Percentiles rank a stretch among this genome's conserved stretches.
phyloP scores from a whole-genome alignment of 2,888 invertebrate species.

The Metopia argyrocephala region DNA sequence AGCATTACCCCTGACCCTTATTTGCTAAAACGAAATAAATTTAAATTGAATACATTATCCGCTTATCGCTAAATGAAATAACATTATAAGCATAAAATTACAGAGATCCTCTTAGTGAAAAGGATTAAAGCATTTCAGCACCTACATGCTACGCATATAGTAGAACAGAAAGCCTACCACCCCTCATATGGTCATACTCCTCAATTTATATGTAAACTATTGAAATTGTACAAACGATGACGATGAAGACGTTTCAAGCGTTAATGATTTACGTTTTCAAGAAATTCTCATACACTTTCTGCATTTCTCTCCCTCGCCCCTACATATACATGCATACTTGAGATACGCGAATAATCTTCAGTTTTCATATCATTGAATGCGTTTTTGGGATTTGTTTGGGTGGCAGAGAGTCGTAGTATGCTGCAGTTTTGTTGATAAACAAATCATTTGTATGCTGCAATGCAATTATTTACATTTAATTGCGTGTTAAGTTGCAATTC shows the following conservation, averaged over 20 bases:
- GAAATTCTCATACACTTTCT: background rate
- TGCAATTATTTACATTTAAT: conserved; percentile 77
- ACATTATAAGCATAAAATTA: conserved; percentile 62
- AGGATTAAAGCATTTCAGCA: conserved; percentile 55
- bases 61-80: conserved; percentile 68
- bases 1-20: background rate
- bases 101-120: conserved; percentile 59
- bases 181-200: conserved; percentile 9
- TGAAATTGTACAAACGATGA: conserved; percentile 33
- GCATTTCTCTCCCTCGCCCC: background rate
- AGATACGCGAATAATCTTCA: conserved; percentile 45
- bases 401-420: conserved; percentile 13
- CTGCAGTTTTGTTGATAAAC: conserved; percentile 70
- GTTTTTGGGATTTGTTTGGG: background rate
- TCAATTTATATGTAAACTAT: conserved; percentile 30
- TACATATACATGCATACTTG: background rate
- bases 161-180: background rate
- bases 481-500: conserved; percentile 74
- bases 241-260: conserved; percentile 60
- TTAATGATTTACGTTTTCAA: conserved; percentile 62
- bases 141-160: conserved; percentile 31
- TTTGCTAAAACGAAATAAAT: conserved; percentile 22
- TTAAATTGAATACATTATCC: conserved; percentile 72
- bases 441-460: conserved; percentile 77
- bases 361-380: conserved; percentile 34